Evolutionary conservation across 2,888 invertebrate species (phyloP), one percentile per base, ranked within the genome.

Genomic region (Tolmerus cingulatus): DNA sequence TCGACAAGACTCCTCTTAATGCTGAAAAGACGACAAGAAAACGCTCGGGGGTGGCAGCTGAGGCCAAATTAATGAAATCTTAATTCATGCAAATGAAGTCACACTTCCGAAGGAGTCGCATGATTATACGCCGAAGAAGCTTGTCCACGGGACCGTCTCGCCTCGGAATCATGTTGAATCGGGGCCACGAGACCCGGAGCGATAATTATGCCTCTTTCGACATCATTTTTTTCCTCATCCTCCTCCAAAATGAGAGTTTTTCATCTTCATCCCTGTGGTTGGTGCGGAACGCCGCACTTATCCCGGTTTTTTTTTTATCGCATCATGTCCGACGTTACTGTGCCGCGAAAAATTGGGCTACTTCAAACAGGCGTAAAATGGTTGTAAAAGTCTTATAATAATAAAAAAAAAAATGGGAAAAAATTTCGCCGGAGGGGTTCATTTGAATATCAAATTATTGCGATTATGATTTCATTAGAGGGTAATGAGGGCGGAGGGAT

Each of bases 381-480:
- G 66, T 43, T 78, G 66, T 76, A 82, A 76, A 82, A 77, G 86
- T 82, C 86, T 66, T 81, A 46, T 46, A 46, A 14, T 46, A 46
- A 46, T 46, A 78, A 46, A 86, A 87, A 87, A 57, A 23, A 9
- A 57, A 57, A 8, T 2, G 43, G 43, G 0, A 43, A 14, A 46
- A 27, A 66, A 66, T 66, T 78, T 82, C 34, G 87, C 87, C 87
- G 76, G 86, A 87, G 87, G 87, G 87, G 81, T 86, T 87, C 86
- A 87, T 87, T 87, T 87, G 87, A 87, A 87, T 87, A 87, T 86
- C 82, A 87, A 87, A 87, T 87, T 86, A 87, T 86, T 87, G 86
- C 86, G 86, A 87, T 87, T 87, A 87, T 87, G 86, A 87, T 87
- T 87, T 87, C 86, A 87, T 87, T 87, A 87, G 82, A 82, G 76